Percentiles rank a stretch among this genome's conserved stretches.
Evolutionary conservation across 2,113 vertebrate genomes (phyloP).

Genomic region (Archocentrus centrarchus): DNA sequence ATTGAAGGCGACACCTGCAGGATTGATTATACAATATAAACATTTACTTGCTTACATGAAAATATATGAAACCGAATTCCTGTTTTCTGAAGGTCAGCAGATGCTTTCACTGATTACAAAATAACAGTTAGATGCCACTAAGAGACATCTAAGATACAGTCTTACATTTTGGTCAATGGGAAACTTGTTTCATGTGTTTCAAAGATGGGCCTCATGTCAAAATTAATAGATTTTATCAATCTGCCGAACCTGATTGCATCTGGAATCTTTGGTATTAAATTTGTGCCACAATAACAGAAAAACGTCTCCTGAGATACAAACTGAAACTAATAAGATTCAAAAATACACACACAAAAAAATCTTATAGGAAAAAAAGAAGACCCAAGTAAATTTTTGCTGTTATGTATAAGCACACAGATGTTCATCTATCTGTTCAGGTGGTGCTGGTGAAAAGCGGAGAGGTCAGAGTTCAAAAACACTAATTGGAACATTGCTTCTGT

Average conservation of each 20-base stretch:
- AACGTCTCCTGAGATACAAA: too few relatives aligned
- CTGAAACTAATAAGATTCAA: too few relatives aligned
- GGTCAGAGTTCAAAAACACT: not conserved
- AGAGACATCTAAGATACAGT: not conserved
- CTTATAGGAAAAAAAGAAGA: too few relatives aligned
- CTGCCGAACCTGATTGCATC: not conserved
- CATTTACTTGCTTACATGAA: not conserved
- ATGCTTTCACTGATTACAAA: not conserved
- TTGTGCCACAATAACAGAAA: not conserved
- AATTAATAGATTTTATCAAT: not conserved
- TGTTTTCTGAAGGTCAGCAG: not conserved
- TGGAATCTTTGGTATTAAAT: not conserved
- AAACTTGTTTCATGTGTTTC: not conserved
- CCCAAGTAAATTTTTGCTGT: too few relatives aligned
- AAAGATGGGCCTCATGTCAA: not conserved
- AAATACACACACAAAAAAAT: too few relatives aligned
- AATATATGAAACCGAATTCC: fast-evolving
- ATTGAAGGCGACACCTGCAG: not conserved
- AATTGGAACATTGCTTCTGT: too few relatives aligned
- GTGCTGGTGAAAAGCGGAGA: not conserved
- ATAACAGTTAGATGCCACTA: not conserved
- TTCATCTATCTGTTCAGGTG: too few relatives aligned
- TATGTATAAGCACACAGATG: too few relatives aligned
- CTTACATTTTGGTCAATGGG: not conserved
- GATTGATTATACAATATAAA: not conserved